These are phyloP conservation scores for Microcebus tavaratra DNA, from an alignment of 2,113 vertebrate genomes.

Conservation along the genomic window DNA sequence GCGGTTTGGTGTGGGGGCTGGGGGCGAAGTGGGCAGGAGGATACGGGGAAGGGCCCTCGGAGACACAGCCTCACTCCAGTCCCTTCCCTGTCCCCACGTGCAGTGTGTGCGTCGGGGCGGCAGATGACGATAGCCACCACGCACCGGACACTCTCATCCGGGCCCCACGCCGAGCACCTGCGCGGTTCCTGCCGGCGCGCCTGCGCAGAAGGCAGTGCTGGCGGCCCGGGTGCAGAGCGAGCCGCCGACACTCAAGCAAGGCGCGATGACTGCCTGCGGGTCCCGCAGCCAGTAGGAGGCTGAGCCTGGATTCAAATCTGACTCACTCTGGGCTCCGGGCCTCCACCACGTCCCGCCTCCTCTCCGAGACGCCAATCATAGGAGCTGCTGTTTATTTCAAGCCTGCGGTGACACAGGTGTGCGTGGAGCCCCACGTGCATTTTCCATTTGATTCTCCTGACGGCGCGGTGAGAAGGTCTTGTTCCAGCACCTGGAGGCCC, in stretches of 20 bases:
- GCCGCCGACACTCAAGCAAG: neutral
- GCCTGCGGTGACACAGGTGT: fast-evolving
- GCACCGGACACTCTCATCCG: neutral
- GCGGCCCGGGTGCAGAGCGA: neutral
- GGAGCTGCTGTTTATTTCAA: neutral
- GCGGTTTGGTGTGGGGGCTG: neutral
- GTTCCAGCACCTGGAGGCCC: neutral
- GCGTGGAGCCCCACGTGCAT: fast-evolving
- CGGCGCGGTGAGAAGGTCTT: neutral
- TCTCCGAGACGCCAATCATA: neutral
- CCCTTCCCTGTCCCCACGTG: neutral
- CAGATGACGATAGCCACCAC: neutral
- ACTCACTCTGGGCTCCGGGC: neutral
- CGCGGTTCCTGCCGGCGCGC: neutral
- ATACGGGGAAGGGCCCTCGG: neutral
- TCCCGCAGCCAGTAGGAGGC: neutral
- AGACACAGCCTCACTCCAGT: neutral
- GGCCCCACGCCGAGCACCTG: neutral
- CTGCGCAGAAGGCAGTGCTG: neutral
- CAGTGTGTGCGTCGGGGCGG: neutral
- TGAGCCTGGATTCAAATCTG: neutral
- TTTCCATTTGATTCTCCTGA: neutral
- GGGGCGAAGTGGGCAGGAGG: neutral
- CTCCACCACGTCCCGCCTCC: neutral
- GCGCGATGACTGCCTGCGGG: neutral